Conservation (phyloP, 2,888 invertebrate species). For the Leptogaster cylindrica region DNA sequence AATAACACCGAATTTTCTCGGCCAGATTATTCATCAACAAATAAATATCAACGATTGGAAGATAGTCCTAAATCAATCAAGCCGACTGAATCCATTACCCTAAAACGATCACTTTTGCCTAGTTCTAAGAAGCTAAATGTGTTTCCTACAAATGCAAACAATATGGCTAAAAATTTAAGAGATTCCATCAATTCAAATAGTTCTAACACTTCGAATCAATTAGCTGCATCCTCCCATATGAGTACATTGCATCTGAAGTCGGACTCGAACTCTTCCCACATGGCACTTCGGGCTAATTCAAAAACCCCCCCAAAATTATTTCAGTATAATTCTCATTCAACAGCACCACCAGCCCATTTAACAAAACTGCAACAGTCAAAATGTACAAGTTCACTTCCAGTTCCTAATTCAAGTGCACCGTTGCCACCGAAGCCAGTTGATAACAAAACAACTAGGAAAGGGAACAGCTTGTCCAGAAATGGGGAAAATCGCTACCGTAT, state of each 20-base stretch:
- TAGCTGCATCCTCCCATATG: constrained; percentile 1
- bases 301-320: constrained; percentile 49
- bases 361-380: constrained; percentile 43
- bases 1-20: constrained; percentile 44
- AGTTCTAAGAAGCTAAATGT: constrained; percentile 44
- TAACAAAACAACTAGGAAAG: constrained; percentile 45
- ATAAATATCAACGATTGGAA: constrained; percentile 50
- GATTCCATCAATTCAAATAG: constrained; percentile 49
- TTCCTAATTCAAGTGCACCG: constrained; percentile 33
- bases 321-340: constrained; percentile 42
- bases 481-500: constrained; percentile 50
- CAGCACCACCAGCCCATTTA: constrained; percentile 19
- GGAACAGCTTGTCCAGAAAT: constrained; percentile 47
- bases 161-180: constrained; percentile 45
- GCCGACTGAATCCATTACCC: constrained; percentile 26
- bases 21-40: constrained; percentile 48
- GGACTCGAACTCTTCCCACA: constrained; percentile 43
- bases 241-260: constrained; percentile 47
- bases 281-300: constrained; percentile 43
- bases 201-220: constrained; percentile 48
- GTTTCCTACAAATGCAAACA: constrained; percentile 39
- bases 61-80: constrained; percentile 41
- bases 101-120: constrained; percentile 48
- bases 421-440: constrained; percentile 48
- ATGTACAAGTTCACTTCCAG: constrained; percentile 41